Conservation (phyloP, 2,888 invertebrate species). For the Furcula furcula region DNA sequence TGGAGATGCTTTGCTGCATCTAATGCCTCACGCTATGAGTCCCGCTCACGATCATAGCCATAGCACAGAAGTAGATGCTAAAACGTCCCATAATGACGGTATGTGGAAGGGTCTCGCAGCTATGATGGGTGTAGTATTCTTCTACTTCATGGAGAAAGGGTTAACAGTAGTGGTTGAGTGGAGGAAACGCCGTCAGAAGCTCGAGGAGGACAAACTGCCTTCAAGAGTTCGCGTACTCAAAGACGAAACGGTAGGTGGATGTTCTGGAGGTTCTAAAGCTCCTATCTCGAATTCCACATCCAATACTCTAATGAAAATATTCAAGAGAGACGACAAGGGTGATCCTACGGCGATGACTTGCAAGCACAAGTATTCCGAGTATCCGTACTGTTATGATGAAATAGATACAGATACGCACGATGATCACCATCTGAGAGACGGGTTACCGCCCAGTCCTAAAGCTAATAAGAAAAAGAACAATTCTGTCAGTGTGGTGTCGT, state of each 20-base stretch:
- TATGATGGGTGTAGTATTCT: slow-evolving; percentile 91
- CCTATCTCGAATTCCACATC: slow-evolving; percentile 67
- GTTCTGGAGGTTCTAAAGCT: slow-evolving; percentile 58
- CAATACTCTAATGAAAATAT: slow-evolving; percentile 66
- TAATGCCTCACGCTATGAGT: slow-evolving; percentile 92
- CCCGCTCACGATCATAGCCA: slow-evolving; percentile 47
- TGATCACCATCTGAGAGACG: slow-evolving; percentile 79
- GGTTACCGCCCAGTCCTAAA: slow-evolving; percentile 68
- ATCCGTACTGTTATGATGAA: slow-evolving; percentile 93
- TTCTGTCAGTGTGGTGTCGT: slow-evolving; percentile 73
- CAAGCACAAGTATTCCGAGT: slow-evolving; percentile 94
- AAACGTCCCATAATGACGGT: slow-evolving; percentile 83
- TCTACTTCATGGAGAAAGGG: slow-evolving; percentile 94
- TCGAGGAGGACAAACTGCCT: slow-evolving; percentile 84
- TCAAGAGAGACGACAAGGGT: slow-evolving; percentile 64
- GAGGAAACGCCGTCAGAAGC: slow-evolving; percentile 87
- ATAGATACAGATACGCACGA: slow-evolving; percentile 88
- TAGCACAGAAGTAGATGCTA: slow-evolving; percentile 28
- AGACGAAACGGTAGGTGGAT: slow-evolving; percentile 81
- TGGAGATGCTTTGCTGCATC: slow-evolving; percentile 95
- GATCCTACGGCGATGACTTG: slow-evolving; percentile 85
- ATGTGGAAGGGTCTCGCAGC: slow-evolving; percentile 94
- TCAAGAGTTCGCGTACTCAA: slow-evolving; percentile 88
- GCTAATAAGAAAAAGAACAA: slow-evolving; percentile 69
- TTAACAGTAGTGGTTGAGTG: slow-evolving; percentile 90